A percentile compares a stretch with the other conserved stretches of the same genome.
Evolutionary conservation across 2,888 invertebrate genomes (phyloP).

Genomic region (Adelognathus sp.): DNA sequence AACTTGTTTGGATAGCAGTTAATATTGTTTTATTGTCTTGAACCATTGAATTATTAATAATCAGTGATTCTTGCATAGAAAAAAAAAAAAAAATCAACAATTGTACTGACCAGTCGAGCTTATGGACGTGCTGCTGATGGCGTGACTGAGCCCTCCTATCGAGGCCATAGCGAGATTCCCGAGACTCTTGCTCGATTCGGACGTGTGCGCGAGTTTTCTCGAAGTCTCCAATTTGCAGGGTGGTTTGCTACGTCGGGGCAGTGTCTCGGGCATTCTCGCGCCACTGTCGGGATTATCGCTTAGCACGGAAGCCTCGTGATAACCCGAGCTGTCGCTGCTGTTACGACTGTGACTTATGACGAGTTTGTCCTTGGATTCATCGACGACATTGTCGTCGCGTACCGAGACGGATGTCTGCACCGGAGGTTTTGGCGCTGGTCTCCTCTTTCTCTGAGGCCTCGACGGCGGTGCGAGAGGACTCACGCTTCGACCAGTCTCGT

Average conservation of each 20-base stretch:
- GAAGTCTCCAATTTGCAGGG: slow-evolving; percentile 70
- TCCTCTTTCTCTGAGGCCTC: slow-evolving; percentile 83
- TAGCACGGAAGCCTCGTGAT: slow-evolving; percentile 87
- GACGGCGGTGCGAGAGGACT: slow-evolving; percentile 80
- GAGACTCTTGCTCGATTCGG: slow-evolving; percentile 78
- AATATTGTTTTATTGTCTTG: no score
- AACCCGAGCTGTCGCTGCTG: slow-evolving; percentile 88
- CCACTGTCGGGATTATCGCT: slow-evolving; percentile 84
- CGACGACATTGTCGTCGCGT: slow-evolving; percentile 67
- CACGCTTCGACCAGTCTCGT: slow-evolving; percentile 81
- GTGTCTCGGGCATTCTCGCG: slow-evolving; percentile 76
- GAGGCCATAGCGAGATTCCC: slow-evolving; percentile 73
- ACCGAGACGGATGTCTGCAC: slow-evolving; percentile 49
- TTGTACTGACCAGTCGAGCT: slow-evolving; percentile 76
- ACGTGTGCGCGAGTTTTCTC: slow-evolving; percentile 75
- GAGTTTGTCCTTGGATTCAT: slow-evolving; percentile 78
- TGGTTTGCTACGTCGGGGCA: slow-evolving; percentile 78
- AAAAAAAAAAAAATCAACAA: background rate
- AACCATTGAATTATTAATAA: no score
- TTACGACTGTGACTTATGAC: slow-evolving; percentile 87
- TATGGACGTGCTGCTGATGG: slow-evolving; percentile 77
- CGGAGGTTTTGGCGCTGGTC: slow-evolving; percentile 85
- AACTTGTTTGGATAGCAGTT: no score
- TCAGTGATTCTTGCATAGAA: no score
- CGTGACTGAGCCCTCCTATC: slow-evolving; percentile 70